Base-by-base conservation (phyloP, 2,113 vertebrate genomes). In the Turdus rufiventris region DNA sequence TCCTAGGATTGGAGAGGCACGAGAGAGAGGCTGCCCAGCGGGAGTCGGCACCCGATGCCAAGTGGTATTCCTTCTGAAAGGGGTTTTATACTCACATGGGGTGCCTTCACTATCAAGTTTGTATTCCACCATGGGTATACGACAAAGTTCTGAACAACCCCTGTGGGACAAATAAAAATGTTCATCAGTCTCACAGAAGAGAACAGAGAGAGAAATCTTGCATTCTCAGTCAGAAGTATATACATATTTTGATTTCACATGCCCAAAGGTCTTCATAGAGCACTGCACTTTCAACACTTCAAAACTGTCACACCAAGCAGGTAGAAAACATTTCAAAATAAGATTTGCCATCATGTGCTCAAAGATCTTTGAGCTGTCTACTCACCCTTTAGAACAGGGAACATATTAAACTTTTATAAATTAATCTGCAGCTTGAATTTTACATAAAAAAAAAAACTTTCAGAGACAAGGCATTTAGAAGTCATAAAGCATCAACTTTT, bases 101-200 rank as follows among this genome's bases (percentile, higher is more conserved):
- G 99, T 99, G 31, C 99, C 99, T 97, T 99, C 99, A 6, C 99
- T 99, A 98, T 99, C 99, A 34, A 99, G 98, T 96, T 99, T 99
- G 96, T 99, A 99, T 95, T 99, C 99, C 88, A 99, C 99, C 99
- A 99, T 98, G 71, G 99, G 99, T 86, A 99, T 99, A 80, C 99
- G 98, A 97, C 99, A 99, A 33, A 99, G 98, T 97, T 99, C 99
- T 12, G 99, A 99, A 94, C 99, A 99, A 73, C 99, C 99, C 97
- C 99, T 99, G 96, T 2, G 25, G 74, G 66, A 93, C 18, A 95
- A 28, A 96, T 42, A 53, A 85, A 85, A 89, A 53, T 0, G 5
- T 40, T 51, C 21, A 95, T 94, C 50, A 94, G 31, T n/a, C 60
- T 74, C 47, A 71, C 26, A 9, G 70, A 45, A 61, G 4, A 21